Percentiles rank a stretch among this genome's conserved stretches.
These are phyloP conservation scores for Chionis minor DNA, from an alignment of 2,113 vertebrate species.

Conservation along the genomic window DNA sequence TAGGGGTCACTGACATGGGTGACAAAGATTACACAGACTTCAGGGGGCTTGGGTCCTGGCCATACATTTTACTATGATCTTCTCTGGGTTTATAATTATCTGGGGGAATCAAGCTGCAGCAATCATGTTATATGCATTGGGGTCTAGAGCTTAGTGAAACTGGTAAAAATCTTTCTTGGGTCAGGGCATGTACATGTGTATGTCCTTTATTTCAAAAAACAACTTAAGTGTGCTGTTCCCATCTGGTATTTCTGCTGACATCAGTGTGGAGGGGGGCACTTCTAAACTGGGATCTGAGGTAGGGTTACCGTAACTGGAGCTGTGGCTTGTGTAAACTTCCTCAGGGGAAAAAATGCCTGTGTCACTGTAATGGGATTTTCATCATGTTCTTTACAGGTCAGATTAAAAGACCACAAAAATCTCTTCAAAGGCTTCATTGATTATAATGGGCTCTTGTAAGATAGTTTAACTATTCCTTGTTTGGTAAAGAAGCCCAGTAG, in stretches of 20 bases:
- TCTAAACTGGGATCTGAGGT: slow-evolving; percentile 48
- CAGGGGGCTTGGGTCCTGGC: background rate
- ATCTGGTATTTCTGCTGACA: slow-evolving; percentile 34
- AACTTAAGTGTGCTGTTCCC: background rate
- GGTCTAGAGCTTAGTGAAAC: background rate
- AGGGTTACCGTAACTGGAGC: slow-evolving; percentile 44
- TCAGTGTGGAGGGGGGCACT: background rate
- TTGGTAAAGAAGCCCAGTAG: background rate
- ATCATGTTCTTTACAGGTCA: background rate
- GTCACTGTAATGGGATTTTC: background rate
- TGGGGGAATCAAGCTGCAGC: background rate
- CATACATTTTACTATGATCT: background rate
- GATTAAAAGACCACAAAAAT: background rate
- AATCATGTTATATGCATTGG: background rate
- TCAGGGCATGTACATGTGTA: background rate
- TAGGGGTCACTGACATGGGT: background rate
- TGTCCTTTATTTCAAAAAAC: slow-evolving; percentile 25
- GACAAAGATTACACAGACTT: background rate
- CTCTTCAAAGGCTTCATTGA: background rate
- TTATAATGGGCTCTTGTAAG: background rate
- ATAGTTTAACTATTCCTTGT: background rate
- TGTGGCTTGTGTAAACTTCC: slow-evolving; percentile 26
- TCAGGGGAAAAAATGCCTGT: background rate
- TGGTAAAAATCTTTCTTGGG: background rate
- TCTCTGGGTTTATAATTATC: background rate